Evolutionary conservation across 2,113 vertebrate genomes (phyloP).

Genomic region (Fregata magnificens): DNA sequence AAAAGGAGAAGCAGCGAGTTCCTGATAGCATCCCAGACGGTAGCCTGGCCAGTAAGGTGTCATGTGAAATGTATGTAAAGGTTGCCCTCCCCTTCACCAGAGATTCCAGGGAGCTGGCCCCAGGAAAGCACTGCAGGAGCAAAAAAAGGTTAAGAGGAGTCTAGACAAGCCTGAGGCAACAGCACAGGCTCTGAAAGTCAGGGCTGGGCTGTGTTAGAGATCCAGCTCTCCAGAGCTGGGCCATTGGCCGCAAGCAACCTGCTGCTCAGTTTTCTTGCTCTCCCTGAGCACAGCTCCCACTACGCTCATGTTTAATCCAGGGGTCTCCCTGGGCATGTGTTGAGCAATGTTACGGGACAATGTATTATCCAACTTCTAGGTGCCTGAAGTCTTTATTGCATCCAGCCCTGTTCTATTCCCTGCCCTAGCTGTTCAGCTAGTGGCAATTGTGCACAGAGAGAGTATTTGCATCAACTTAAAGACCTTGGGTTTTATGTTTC

Average conservation of each 20-base stretch:
- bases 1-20: background rate
- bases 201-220: background rate
- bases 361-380: background rate
- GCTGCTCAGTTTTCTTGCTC: background rate
- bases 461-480: background rate
- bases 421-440: background rate
- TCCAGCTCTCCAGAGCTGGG: background rate
- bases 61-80: background rate
- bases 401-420: background rate
- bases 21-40: background rate
- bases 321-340: background rate
- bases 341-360: background rate
- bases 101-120: background rate
- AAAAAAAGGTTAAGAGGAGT: background rate
- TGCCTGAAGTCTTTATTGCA: background rate
- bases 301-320: background rate
- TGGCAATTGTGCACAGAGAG: background rate
- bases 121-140: background rate
- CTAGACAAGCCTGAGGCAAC: background rate
- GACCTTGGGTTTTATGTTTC: background rate
- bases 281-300: fast-evolving
- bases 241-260: background rate
- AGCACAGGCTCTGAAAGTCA: background rate
- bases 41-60: background rate
- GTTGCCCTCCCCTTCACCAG: background rate